Conservation (phyloP, 2,888 invertebrate genomes). For the Spodoptera littoralis region DNA sequence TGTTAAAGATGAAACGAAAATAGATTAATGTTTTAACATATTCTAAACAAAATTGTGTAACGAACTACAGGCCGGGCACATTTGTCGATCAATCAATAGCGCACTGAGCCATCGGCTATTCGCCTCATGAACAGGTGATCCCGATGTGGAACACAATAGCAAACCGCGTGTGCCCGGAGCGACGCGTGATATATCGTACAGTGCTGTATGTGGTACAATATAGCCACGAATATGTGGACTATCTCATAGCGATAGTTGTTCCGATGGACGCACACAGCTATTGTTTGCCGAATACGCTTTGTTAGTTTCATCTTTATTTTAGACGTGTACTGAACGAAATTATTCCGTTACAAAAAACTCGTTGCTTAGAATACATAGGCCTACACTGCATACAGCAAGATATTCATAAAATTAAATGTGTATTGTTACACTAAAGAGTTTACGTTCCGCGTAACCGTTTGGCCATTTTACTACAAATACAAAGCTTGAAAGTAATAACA, state of each 20-base stretch:
- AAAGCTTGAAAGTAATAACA: constrained; percentile 11
- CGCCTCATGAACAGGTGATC: constrained; percentile 68
- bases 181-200: constrained; percentile 48
- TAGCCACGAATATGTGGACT: constrained; percentile 72
- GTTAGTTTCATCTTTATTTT: constrained; percentile 70
- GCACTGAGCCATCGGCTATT: constrained; percentile 60
- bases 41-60: constrained; percentile 48
- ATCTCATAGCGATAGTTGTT: constrained; percentile 76
- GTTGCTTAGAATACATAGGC: background rate
- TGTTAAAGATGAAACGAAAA: constrained; percentile 29
- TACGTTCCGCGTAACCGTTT: constrained; percentile 4
- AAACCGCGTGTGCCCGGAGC: constrained; percentile 49
- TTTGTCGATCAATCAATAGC: constrained; percentile 63
- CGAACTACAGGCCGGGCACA: constrained; percentile 40
- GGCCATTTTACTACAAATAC: constrained; percentile 24
- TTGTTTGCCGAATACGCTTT: constrained; percentile 71
- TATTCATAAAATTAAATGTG: constrained; percentile 6
- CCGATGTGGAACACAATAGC: constrained; percentile 62
- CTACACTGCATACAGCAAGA: constrained; percentile 13
- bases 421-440: constrained; percentile 8
- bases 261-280: constrained; percentile 74
- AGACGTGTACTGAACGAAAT: constrained; percentile 41
- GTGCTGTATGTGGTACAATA: constrained; percentile 51
- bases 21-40: constrained; percentile 43
- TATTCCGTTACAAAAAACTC: constrained; percentile 26